Conservation (phyloP, 37 sponge, comb jelly and placozoan species). For the Hormiphora californensis region DNA sequence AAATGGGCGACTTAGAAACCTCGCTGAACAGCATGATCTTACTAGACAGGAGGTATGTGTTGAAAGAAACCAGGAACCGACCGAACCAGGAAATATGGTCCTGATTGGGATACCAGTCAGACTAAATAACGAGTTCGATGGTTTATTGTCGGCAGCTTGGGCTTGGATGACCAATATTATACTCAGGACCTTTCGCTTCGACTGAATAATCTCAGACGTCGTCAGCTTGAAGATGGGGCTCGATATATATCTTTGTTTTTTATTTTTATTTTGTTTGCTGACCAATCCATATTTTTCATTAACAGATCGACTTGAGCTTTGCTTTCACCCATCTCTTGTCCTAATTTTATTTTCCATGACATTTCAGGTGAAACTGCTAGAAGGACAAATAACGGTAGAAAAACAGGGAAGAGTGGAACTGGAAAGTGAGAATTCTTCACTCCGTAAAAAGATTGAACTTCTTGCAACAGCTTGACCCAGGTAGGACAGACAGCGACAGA, state of each 20-base stretch:
- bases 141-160: too few relatives aligned
- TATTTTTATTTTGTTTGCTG: neutral
- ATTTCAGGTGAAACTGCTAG: conserved; percentile 23
- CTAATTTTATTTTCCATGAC: too few relatives aligned
- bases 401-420: conserved; percentile 29
- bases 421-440: conserved; percentile 23
- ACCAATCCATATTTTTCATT: neutral
- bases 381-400: conserved; percentile 3
- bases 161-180: too few relatives aligned
- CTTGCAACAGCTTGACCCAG: conserved; percentile 10
- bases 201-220: too few relatives aligned
- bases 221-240: too few relatives aligned
- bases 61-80: too few relatives aligned
- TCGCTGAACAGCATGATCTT: neutral
- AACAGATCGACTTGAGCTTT: neutral
- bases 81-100: too few relatives aligned
- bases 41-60: conserved; percentile 32
- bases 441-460: conserved; percentile 11
- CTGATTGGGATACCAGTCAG: too few relatives aligned
- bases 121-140: too few relatives aligned
- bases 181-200: too few relatives aligned
- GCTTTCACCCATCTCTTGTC: too few relatives aligned
- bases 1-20: neutral
- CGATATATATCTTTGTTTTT: too few relatives aligned
- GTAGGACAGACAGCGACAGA: neutral